phyloP scores from a whole-genome alignment of 2,797 vertebrate species.

The Rhodeus uyekii region DNA sequence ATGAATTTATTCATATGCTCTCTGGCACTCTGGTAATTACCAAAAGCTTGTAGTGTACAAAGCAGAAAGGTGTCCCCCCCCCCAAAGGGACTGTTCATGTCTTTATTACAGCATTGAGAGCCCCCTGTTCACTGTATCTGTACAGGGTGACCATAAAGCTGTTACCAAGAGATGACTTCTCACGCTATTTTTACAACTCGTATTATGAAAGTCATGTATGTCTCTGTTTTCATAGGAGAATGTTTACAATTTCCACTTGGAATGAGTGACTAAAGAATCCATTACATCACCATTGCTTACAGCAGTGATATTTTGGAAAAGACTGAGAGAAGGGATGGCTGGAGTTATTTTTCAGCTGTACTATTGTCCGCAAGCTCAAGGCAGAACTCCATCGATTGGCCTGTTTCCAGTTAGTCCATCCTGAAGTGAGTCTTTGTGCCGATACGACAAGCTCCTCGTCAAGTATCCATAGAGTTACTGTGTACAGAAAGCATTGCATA shows the following conservation, averaged over 20 bases:
- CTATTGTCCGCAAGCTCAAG: constrained; percentile 27
- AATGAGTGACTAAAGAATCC: not conserved
- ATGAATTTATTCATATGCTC: constrained; percentile 57
- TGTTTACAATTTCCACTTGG: constrained; percentile 13
- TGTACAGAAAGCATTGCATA: constrained; percentile 28
- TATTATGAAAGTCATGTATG: constrained; percentile 19
- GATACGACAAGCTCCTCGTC: constrained; percentile 3
- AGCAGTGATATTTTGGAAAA: not conserved
- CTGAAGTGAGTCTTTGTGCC: constrained; percentile 50
- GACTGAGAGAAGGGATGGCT: not conserved
- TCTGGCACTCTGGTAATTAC: constrained; percentile 51
- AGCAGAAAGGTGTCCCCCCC: constrained; percentile 40
- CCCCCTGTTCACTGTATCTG: constrained; percentile 27
- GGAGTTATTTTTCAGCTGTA: constrained; percentile 21
- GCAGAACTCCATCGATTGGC: constrained; percentile 36
- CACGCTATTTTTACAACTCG: not conserved
- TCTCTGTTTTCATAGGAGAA: constrained; percentile 2
- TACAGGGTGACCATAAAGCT: not conserved
- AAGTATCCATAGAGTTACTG: constrained; percentile 15
- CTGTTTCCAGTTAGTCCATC: constrained; percentile 39
- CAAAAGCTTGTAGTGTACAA: constrained; percentile 47
- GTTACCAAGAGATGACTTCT: constrained; percentile 1
- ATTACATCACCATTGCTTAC: constrained; percentile 29
- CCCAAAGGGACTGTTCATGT: constrained; percentile 49
- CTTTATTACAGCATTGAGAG: constrained; percentile 33